A percentile compares a stretch with the other conserved stretches of the same genome.
Evolutionary conservation across 1,140 invertebrate genomes (phyloP).

Genomic region (Drosophila simulans): DNA sequence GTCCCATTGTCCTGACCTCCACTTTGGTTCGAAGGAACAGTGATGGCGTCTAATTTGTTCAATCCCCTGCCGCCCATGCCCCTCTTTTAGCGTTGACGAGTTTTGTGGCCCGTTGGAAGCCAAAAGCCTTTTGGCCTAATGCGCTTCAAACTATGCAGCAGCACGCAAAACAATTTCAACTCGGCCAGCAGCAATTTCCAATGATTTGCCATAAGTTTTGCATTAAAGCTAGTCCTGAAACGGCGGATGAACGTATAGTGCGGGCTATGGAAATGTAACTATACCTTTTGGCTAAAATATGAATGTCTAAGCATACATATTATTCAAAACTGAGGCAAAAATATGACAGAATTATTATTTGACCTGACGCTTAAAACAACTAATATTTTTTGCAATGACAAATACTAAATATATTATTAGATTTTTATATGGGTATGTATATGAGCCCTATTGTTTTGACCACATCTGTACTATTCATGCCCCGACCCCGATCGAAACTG

Average conservation of each 20-base stretch:
- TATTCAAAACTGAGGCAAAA: too few relatives aligned
- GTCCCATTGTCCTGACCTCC: constrained; percentile 34
- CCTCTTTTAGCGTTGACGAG: not conserved
- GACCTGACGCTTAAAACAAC: too few relatives aligned
- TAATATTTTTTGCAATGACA: too few relatives aligned
- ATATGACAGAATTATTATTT: too few relatives aligned
- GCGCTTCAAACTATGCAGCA: constrained; percentile 65
- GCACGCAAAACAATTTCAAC: constrained; percentile 61
- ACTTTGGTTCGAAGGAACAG: constrained; percentile 25
- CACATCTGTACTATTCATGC: not conserved
- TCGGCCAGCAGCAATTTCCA: constrained; percentile 36
- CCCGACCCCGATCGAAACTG: not conserved
- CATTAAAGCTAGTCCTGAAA: constrained; percentile 15
- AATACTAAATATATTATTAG: too few relatives aligned
- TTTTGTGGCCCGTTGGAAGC: constrained; percentile 11
- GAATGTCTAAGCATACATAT: not conserved
- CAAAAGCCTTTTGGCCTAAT: constrained; percentile 35
- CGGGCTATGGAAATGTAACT: too few relatives aligned
- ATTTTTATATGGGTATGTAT: too few relatives aligned
- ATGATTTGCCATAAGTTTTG: constrained; percentile 42
- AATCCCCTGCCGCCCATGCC: not conserved
- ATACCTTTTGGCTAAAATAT: too few relatives aligned
- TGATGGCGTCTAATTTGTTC: constrained; percentile 41
- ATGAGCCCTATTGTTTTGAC: not conserved
- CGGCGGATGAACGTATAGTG: not conserved